Conservation (phyloP, 1,140 invertebrate genomes). For the Cheumatopsyche charites region DNA sequence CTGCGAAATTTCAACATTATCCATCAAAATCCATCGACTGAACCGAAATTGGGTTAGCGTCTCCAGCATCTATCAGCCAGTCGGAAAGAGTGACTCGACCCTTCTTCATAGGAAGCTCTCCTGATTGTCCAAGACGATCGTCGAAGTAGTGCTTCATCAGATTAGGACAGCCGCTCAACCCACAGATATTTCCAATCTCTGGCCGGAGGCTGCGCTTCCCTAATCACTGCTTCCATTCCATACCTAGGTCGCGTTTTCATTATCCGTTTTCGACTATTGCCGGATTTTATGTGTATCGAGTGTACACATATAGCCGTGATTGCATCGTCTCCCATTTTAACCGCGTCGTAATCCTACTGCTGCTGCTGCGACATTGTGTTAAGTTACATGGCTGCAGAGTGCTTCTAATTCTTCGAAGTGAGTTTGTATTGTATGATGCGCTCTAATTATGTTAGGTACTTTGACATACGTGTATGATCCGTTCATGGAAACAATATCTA, state of each 20-base stretch:
- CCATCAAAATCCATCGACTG: slow-evolving; percentile 3
- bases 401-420: too few species aligned
- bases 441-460: too few species aligned
- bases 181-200: slow-evolving; percentile 5
- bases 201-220: not conserved
- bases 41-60: not conserved
- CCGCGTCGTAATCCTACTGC: too few species aligned
- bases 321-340: too few species aligned
- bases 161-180: not conserved
- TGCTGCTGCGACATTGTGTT: too few species aligned
- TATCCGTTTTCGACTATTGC: too few species aligned
- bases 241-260: not conserved
- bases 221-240: not conserved
- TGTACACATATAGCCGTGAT: too few species aligned
- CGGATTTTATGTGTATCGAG: too few species aligned
- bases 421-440: too few species aligned
- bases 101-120: not conserved
- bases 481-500: too few species aligned
- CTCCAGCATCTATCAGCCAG: not conserved
- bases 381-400: too few species aligned
- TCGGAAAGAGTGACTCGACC: not conserved
- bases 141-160: slow-evolving; percentile 15
- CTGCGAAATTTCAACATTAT: slow-evolving; percentile 9
- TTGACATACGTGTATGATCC: too few species aligned
- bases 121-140: slow-evolving; percentile 12